phyloP scores from a whole-genome alignment of 1,140 invertebrate genomes.

The Drosophila bipectinata region DNA sequence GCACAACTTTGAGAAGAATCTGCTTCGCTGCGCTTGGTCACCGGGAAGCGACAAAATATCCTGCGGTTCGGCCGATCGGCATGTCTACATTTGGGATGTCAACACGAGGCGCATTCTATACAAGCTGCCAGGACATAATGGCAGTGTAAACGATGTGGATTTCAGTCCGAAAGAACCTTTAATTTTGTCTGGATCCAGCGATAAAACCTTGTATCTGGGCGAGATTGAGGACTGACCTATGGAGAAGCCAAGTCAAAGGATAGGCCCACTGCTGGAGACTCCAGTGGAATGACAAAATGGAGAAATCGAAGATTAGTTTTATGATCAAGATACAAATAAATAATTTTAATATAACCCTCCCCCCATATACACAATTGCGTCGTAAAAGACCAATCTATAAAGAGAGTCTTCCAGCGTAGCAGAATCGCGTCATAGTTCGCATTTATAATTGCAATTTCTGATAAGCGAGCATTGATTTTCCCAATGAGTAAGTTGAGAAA shows the following conservation, averaged over 20 bases:
- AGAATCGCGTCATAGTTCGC: background rate
- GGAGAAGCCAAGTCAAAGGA: background rate
- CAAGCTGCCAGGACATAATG: conserved; percentile 98
- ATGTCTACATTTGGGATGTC: conserved; percentile 99
- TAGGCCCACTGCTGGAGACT: background rate
- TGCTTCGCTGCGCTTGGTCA: conserved; percentile 95
- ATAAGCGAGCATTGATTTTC: background rate
- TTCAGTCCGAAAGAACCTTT: conserved; percentile 98
- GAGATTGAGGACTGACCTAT: conserved; percentile 92
- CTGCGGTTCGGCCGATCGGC: conserved; percentile 97
- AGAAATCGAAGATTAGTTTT: background rate
- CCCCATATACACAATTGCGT: no score
- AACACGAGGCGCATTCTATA: conserved; percentile 95
- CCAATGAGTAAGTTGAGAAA: conserved; percentile 21
- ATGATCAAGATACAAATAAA: background rate
- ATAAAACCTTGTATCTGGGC: conserved; percentile 97
- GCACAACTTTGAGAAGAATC: conserved; percentile 99
- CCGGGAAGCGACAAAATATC: conserved; percentile 93
- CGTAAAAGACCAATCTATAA: no score
- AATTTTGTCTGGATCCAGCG: conserved; percentile 96
- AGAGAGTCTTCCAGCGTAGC: background rate
- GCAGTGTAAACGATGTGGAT: conserved; percentile 97
- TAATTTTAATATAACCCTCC: background rate
- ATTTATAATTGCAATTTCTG: background rate
- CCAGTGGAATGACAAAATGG: background rate